These are phyloP conservation scores for Spodoptera exigua DNA, from an alignment of 2,888 invertebrate species.

Conservation along the genomic window DNA sequence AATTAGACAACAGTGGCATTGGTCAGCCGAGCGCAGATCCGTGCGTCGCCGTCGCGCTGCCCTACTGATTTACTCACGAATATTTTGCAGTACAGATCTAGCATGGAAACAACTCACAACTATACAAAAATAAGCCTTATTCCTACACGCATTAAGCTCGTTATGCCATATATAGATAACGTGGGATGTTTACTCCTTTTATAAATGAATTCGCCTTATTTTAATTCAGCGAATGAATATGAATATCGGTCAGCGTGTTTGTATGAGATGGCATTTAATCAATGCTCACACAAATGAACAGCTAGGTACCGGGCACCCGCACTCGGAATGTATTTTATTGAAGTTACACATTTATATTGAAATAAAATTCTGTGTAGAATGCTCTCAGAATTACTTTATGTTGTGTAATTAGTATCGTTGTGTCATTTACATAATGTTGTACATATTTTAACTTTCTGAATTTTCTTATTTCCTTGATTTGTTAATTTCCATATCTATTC, in stretches of 20 bases:
- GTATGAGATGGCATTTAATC: constrained; percentile 47
- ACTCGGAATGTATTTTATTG: constrained; percentile 8
- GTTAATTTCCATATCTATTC: too few species aligned
- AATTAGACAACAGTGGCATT: constrained; percentile 87
- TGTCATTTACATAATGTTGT: too few species aligned
- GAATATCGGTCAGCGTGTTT: constrained; percentile 51
- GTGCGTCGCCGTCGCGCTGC: constrained; percentile 74
- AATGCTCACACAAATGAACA: constrained; percentile 23
- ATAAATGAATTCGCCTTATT: constrained; percentile 45
- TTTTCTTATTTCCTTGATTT: too few species aligned
- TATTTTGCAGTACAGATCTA: constrained; percentile 66
- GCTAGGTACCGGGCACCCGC: constrained; percentile 4
- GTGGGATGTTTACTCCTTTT: constrained; percentile 40
- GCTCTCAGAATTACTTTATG: too few species aligned
- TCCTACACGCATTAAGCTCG: not conserved
- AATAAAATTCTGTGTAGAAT: not conserved
- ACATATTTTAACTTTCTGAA: too few species aligned
- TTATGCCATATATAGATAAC: constrained; percentile 5
- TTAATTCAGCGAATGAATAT: constrained; percentile 50
- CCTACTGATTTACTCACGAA: constrained; percentile 80
- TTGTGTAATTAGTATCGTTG: too few species aligned
- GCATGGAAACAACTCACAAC: constrained; percentile 55
- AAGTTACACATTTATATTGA: constrained; percentile 1
- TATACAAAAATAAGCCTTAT: constrained; percentile 53
- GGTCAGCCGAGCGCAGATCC: constrained; percentile 87